Evolutionary conservation across 53 echinoderm and acorn worm genomes (phyloP).

Genomic region (Stichopus horrens): DNA sequence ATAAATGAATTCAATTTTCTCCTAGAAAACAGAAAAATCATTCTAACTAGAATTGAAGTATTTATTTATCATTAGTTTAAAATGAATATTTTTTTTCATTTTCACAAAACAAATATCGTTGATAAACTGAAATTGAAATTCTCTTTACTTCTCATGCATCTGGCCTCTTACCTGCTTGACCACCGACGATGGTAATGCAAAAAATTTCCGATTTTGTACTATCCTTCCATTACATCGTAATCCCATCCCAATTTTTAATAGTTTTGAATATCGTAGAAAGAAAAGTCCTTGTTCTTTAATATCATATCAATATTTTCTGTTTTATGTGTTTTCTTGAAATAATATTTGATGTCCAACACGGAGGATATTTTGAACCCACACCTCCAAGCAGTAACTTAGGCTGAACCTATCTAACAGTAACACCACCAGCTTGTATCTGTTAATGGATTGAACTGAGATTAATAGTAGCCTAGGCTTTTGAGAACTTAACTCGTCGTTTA

Average conservation of each 20-base stretch:
- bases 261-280: neutral
- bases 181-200: slow-evolving; percentile 9
- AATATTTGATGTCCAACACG: no score
- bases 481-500: no score
- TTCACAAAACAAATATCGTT: neutral
- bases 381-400: neutral
- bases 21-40: neutral
- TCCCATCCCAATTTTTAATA: neutral
- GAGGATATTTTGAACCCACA: neutral
- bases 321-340: neutral
- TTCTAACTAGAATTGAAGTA: no score
- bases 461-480: no score
- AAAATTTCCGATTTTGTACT: neutral
- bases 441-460: no score
- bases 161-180: slow-evolving; percentile 33
- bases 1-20: neutral
- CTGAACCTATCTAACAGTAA: no score
- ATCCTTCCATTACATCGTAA: neutral
- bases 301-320: neutral
- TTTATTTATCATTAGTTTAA: no score
- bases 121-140: neutral
- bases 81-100: neutral
- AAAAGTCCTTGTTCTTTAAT: neutral
- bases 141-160: neutral
- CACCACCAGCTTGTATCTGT: no score